Evolutionary conservation across 2,888 invertebrate genomes (phyloP).

Genomic region (Uloborus plumipes): DNA sequence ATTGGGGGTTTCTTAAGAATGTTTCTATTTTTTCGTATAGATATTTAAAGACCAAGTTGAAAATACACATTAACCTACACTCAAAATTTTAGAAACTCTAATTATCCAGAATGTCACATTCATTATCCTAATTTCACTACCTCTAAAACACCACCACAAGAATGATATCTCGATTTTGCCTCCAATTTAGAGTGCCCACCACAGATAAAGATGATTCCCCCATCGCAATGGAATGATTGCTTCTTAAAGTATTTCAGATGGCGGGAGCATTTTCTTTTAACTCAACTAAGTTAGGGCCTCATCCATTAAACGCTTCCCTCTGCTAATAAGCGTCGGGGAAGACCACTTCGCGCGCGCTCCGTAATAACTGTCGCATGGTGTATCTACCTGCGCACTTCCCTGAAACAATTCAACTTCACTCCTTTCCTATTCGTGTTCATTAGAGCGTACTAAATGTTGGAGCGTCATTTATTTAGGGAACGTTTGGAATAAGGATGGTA

Average conservation of each 20-base stretch:
- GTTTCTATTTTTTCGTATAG: too few species aligned
- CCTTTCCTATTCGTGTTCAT: slow-evolving; percentile 46
- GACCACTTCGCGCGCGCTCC: slow-evolving; percentile 22
- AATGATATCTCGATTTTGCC: too few species aligned
- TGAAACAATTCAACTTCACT: slow-evolving; percentile 41
- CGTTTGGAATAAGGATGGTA: background rate
- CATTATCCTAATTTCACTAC: too few species aligned
- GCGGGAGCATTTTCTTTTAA: background rate
- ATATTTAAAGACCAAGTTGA: too few species aligned
- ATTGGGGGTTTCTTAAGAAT: too few species aligned
- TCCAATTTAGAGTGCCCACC: too few species aligned
- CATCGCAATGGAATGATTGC: too few species aligned
- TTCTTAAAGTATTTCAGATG: background rate
- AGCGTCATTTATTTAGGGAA: slow-evolving; percentile 30
- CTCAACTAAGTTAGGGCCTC: slow-evolving; percentile 6
- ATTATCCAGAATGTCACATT: too few species aligned
- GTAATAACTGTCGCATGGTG: slow-evolving; percentile 35
- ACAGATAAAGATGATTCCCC: too few species aligned
- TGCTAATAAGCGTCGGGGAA: slow-evolving; percentile 27
- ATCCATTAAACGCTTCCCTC: slow-evolving; percentile 33
- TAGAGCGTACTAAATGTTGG: slow-evolving; percentile 42
- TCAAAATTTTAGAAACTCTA: too few species aligned
- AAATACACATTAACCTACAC: too few species aligned
- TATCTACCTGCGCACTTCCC: slow-evolving; percentile 30
- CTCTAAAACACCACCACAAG: too few species aligned